A percentile compares a stretch with the other conserved stretches of the same genome.
Conservation (phyloP, 2,888 invertebrate genomes). For the Aporophyla nigra region DNA sequence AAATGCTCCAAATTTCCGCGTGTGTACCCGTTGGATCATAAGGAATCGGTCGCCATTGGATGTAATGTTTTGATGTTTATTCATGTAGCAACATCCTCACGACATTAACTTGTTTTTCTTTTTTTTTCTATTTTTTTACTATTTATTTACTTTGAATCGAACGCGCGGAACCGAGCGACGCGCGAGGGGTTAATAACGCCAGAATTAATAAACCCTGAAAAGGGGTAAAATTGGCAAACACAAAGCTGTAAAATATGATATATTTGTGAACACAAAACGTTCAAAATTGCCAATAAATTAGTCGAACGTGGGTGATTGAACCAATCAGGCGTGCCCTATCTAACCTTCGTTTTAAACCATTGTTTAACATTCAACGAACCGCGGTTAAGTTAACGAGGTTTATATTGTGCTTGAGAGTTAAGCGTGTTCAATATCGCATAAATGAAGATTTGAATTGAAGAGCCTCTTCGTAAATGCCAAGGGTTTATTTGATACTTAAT, state of each 20-base stretch:
- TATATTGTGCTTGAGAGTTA: constrained; percentile 7
- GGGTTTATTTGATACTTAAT: not conserved
- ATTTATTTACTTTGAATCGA: no score
- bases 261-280: constrained; percentile 30
- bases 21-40: no score
- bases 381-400: constrained; percentile 10
- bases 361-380: constrained; percentile 10
- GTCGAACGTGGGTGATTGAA: constrained; percentile 42
- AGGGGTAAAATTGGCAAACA: constrained; percentile 6
- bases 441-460: constrained; percentile 1
- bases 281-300: constrained; percentile 45
- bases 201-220: not conserved
- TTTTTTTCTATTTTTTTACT: no score
- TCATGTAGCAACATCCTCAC: no score
- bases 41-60: no score
- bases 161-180: no score
- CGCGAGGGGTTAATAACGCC: not conserved
- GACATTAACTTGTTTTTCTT: no score
- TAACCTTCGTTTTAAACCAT: constrained; percentile 21
- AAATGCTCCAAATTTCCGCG: no score
- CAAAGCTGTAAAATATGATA: constrained; percentile 17
- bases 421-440: constrained; percentile 1
- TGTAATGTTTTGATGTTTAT: no score
- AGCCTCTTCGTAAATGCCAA: not conserved
- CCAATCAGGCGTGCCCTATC: constrained; percentile 13